Evolutionary conservation across 2,888 invertebrate species (phyloP).

Genomic region (Tridacna gigas): DNA sequence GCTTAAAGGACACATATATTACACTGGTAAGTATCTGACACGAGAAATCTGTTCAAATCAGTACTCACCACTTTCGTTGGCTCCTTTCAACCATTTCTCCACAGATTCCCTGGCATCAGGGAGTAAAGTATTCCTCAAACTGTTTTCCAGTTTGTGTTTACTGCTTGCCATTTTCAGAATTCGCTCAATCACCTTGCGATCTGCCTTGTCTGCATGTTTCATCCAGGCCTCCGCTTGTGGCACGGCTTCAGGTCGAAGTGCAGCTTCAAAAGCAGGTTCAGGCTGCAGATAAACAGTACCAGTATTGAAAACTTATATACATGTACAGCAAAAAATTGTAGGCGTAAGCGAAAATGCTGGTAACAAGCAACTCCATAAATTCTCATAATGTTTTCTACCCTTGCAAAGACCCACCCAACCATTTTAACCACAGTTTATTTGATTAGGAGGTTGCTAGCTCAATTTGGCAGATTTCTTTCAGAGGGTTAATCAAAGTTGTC

Average conservation of each 20-base stretch:
- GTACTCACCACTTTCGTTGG: slow-evolving; percentile 73
- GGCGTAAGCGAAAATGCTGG: not conserved
- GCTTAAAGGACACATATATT: too few relatives aligned
- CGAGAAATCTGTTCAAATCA: not conserved
- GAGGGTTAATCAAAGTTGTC: too few relatives aligned
- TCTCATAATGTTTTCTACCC: not conserved
- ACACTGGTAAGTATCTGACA: not conserved
- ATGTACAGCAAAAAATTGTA: not conserved
- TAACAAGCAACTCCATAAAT: not conserved
- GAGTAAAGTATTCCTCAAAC: slow-evolving; percentile 64
- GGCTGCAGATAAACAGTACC: not conserved
- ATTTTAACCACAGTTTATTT: not conserved
- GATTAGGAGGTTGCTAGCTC: not conserved
- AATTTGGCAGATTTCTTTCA: too few relatives aligned
- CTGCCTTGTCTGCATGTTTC: slow-evolving; percentile 69
- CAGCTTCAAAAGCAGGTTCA: slow-evolving; percentile 20
- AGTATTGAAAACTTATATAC: too few relatives aligned
- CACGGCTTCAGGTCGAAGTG: slow-evolving; percentile 69
- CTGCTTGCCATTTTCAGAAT: slow-evolving; percentile 71
- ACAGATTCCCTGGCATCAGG: slow-evolving; percentile 75
- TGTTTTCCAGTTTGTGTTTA: slow-evolving; percentile 65
- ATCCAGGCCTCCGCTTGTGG: slow-evolving; percentile 72
- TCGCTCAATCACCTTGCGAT: slow-evolving; percentile 71
- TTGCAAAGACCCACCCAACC: not conserved
- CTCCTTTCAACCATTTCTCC: slow-evolving; percentile 76